These are phyloP conservation scores for Solen grandis DNA, from an alignment of 1,140 invertebrate species.

Conservation along the genomic window DNA sequence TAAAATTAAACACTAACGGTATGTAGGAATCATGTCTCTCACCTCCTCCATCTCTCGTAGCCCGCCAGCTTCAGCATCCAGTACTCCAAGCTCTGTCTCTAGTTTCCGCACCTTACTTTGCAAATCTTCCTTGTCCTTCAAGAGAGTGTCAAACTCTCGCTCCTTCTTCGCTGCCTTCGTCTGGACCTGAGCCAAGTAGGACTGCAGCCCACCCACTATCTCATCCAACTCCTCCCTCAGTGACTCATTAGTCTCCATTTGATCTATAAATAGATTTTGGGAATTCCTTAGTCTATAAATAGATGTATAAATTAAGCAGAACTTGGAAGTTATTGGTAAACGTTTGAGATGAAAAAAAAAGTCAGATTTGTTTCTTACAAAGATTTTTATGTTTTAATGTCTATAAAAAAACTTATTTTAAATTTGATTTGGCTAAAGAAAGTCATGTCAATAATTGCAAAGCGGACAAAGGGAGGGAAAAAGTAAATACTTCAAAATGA, in stretches of 20 bases:
- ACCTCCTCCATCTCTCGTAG: constrained; percentile 60
- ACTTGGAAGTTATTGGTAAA: too few species aligned
- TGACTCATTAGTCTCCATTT: constrained; percentile 73
- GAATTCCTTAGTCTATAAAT: too few species aligned
- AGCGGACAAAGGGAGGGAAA: too few species aligned
- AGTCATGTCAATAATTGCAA: too few species aligned
- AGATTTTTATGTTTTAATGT: too few species aligned
- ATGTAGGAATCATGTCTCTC: too few species aligned
- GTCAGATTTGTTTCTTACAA: background rate
- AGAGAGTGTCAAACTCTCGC: constrained; percentile 69
- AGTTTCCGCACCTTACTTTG: constrained; percentile 68
- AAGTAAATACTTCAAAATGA: too few species aligned
- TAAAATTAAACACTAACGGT: too few species aligned
- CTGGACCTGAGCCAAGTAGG: constrained; percentile 74
- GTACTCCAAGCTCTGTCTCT: constrained; percentile 71
- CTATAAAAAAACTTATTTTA: too few species aligned
- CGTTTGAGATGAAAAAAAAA: background rate
- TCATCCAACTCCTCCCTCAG: constrained; percentile 75
- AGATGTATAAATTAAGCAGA: too few species aligned
- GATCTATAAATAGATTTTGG: constrained; percentile 64
- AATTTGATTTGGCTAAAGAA: too few species aligned
- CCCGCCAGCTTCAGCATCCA: constrained; percentile 60
- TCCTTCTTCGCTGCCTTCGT: constrained; percentile 70
- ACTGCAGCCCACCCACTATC: constrained; percentile 74
- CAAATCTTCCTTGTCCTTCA: constrained; percentile 69